Evolutionary conservation across 2,113 vertebrate genomes (phyloP), one percentile per base, ranked within the genome.

Genomic region (Cyphomyrus plagiostoma): DNA sequence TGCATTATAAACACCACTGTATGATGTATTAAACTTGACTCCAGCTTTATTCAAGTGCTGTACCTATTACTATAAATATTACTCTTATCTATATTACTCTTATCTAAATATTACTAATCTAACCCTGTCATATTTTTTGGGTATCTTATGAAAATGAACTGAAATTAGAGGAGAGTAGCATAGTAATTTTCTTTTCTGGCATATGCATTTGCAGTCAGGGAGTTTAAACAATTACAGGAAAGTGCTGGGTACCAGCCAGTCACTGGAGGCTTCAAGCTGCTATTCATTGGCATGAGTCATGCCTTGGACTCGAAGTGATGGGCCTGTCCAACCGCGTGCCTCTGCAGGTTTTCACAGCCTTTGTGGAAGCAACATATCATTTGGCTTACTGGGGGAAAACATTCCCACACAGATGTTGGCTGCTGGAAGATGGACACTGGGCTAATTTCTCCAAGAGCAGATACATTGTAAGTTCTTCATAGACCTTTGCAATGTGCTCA

Each of bases 211-310:
- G 19, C 15, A 80, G 74, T 80, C 35, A 39, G 74, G 17, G 74
- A 80, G 35, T 80, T 13, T 42, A 42, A 80, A 80, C 30, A 80
- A 39, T 88, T 70, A 70, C 56, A 50, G 88, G 62, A 56, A 89
- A 89, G 13, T 53, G 46, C 9, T 77, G 97, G 97, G 62, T 97
- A 98, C 91, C 95, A 96, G 6, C 95, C 97, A 13, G 97, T 97
- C 77, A n/a, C 97, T n/a, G 97, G 97, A 88, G 97, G 96, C 90
- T 97, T 92, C 89, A 94, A 93, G 90, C 96, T 95, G 10, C 97
- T 70, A 26, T 30, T 98, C 93, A 95, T 93, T 93, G 90, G 84
- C 94, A 97, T 97, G 93, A 91, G 95, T 82, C 62, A 30, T 70
- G n/a, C 62, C 2, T 30, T 74, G 39, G 6, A n/a, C 8, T 23